These are phyloP conservation scores for Myiopsitta monachus DNA, from an alignment of 2,113 vertebrate species.

Conservation along the genomic window DNA sequence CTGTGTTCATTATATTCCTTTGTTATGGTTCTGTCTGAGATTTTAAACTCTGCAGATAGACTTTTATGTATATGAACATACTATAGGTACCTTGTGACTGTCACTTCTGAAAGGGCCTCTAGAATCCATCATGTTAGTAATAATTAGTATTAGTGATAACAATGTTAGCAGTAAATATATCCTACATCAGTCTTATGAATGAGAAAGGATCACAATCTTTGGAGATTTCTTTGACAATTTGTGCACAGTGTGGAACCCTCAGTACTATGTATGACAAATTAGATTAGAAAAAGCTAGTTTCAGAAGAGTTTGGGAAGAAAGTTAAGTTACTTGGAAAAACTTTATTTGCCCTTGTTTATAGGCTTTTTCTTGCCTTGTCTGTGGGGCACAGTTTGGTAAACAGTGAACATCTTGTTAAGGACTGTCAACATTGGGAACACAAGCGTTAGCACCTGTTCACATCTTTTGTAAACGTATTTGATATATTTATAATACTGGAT, in stretches of 20 bases:
- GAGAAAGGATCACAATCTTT: neutral
- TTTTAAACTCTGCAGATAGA: neutral
- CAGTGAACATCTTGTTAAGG: neutral
- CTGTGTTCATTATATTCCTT: neutral
- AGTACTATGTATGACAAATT: neutral
- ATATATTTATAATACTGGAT: conserved; percentile 39
- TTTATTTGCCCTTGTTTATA: neutral
- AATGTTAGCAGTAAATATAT: neutral
- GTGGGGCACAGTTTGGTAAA: neutral
- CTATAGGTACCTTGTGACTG: neutral
- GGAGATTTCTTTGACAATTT: neutral
- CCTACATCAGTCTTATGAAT: neutral
- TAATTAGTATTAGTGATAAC: neutral
- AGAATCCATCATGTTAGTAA: neutral
- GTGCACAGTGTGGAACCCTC: neutral
- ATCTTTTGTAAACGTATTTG: conserved; percentile 35
- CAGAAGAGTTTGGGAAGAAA: neutral
- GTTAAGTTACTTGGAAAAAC: neutral
- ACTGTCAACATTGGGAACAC: conserved; percentile 19
- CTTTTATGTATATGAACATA: neutral
- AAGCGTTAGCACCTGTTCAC: neutral
- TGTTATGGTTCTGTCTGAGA: neutral
- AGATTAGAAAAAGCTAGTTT: neutral
- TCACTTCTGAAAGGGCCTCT: neutral
- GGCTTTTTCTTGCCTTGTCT: neutral